phyloP scores from a whole-genome alignment of 2,888 invertebrate genomes.

The Caenorhabditis sp. region DNA sequence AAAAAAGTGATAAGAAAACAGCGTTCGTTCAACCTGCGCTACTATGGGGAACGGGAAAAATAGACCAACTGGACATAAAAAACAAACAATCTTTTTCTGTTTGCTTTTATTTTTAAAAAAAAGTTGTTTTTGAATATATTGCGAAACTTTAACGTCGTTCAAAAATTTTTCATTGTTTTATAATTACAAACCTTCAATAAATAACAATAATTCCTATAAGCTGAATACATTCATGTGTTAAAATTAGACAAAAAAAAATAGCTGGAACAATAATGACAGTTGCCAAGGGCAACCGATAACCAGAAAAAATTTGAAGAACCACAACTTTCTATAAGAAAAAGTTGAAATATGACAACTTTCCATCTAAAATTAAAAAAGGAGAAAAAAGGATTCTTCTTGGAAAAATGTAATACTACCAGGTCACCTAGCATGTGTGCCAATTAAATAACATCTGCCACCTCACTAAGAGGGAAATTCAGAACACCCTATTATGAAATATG shows the following conservation, averaged over 20 bases:
- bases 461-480: no score
- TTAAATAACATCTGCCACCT: no score
- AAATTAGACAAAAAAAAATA: background rate
- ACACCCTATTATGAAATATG: no score
- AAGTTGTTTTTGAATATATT: background rate
- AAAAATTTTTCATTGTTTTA: no score
- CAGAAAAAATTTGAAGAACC: background rate
- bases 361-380: no score
- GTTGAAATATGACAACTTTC: background rate
- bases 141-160: no score
- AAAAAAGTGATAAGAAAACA: background rate
- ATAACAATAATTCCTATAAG: background rate
- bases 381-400: no score
- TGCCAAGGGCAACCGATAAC: background rate
- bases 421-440: no score
- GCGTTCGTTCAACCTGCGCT: background rate
- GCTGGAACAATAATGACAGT: background rate
- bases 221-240: background rate
- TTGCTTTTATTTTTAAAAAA: background rate
- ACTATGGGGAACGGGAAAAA: background rate
- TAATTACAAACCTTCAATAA: background rate
- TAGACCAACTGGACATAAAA: background rate
- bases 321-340: background rate
- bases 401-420: no score
- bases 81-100: background rate